A percentile compares a stretch with the other conserved stretches of the same genome.
Evolutionary conservation across 2,797 vertebrate genomes (phyloP).

Genomic region (Ibycter americanus): DNA sequence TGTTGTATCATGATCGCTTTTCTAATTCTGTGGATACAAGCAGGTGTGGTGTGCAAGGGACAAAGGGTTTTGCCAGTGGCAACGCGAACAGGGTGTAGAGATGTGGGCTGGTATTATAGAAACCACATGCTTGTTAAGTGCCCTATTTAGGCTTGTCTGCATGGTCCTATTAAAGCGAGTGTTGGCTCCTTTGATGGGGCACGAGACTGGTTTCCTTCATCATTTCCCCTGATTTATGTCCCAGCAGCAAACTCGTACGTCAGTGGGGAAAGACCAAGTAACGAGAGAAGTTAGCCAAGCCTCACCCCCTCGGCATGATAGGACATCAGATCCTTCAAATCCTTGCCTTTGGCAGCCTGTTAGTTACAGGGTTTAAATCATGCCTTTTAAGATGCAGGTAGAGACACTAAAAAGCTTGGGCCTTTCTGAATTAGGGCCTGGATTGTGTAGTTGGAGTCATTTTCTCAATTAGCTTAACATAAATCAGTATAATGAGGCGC

Average conservation of each 20-base stretch:
- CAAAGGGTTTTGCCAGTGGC: constrained; percentile 27
- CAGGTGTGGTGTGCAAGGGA: not conserved
- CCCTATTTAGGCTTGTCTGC: constrained; percentile 25
- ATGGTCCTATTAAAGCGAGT: constrained; percentile 43
- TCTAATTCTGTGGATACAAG: not conserved
- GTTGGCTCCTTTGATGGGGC: constrained; percentile 70
- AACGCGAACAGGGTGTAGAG: not conserved
- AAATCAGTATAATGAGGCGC: constrained; percentile 74
- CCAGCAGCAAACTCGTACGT: constrained; percentile 71
- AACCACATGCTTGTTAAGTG: constrained; percentile 64
- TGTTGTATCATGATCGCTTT: not conserved
- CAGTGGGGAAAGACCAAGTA: constrained; percentile 81
- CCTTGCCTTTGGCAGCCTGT: constrained; percentile 72
- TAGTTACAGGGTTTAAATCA: constrained; percentile 75
- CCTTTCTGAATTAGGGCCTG: constrained; percentile 67
- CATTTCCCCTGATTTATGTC: constrained; percentile 86
- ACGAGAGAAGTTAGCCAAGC: constrained; percentile 74
- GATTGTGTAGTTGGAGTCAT: constrained; percentile 68
- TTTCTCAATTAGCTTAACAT: constrained; percentile 76
- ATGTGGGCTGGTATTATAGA: constrained; percentile 54
- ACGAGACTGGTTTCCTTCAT: constrained; percentile 74
- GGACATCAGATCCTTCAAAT: constrained; percentile 70
- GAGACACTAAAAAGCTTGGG: constrained; percentile 67
- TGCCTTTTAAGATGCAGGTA: constrained; percentile 63
- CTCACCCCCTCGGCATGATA: not conserved